Evolutionary conservation across 92 coral and sea anemone genomes (phyloP), one percentile per base, ranked within the genome.

Genomic region (Palythoa caribaeorum): DNA sequence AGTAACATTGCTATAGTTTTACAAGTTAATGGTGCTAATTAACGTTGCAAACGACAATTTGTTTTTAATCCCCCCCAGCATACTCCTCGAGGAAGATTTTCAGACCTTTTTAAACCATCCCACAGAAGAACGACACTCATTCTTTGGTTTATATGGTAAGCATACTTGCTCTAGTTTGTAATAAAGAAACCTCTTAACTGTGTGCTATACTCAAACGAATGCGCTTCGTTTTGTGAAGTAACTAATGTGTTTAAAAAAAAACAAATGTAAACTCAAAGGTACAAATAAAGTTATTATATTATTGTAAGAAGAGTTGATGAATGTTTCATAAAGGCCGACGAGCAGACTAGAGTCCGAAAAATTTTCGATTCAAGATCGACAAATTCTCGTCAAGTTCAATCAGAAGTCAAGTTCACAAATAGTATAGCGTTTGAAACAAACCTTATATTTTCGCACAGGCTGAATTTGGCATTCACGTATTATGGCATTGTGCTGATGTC

Each of bases 111-210:
- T 44, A 94, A 80, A 17, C 92, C 92, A 50, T 93, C 93, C 48
- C 84, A 89, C 50, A 73, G 91, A 89, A 88, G 91, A 78, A 87
- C 98, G 20, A 92, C 99, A 0, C 39, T 95, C 77, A 87, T 92
- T 10, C 83, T 97, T 16, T 97, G 99, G 99, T 90, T 95, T 60
- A 94, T 97, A 75, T 97, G 99, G 99, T 95, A 66, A 91, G 98
- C 69, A 6, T 12, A 50, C 10, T 76, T 35, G 36, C 6, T 20
- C 13, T 1, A 44, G 9, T 63, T 55, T 55, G 62, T 9, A 20
- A 65, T 59, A 14, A 59, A 59, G n/a, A 3, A 44, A 6, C 1
- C 48, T 44, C 6, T 44, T 44, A 44, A 44, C 48, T 44, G 48
- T 44, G 48, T 44, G 48, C 50, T 44, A 8, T 44, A 44, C 50